Conservation (phyloP, 2,888 invertebrate species). For the Blastobasis lacticolella region DNA sequence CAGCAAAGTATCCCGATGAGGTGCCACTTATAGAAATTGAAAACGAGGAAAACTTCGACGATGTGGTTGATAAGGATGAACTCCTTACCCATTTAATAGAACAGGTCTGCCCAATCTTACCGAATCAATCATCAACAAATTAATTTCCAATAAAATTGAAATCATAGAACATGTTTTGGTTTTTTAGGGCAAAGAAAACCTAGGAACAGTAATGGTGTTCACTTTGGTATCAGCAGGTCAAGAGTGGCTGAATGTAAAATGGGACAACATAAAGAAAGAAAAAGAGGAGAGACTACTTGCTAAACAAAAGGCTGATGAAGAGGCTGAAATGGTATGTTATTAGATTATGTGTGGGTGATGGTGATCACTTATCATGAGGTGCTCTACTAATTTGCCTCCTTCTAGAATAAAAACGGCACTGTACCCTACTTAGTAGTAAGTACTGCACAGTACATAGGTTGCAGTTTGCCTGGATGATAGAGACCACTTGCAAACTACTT, state of each 20-base stretch:
- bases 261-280: constrained; percentile 84
- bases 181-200: constrained; percentile 85
- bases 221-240: constrained; percentile 94
- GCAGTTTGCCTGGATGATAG: too few relatives aligned
- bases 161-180: background rate
- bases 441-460: too few relatives aligned
- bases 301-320: constrained; percentile 84
- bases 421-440: background rate
- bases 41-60: constrained; percentile 84
- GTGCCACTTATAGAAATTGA: constrained; percentile 86
- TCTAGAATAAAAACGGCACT: background rate
- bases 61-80: constrained; percentile 77
- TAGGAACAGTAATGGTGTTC: constrained; percentile 99
- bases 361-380: constrained; percentile 2
- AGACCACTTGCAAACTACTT: too few relatives aligned
- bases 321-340: constrained; percentile 84
- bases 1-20: constrained; percentile 92
- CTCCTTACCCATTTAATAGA: constrained; percentile 79
- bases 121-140: too few relatives aligned
- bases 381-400: background rate
- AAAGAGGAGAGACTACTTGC: constrained; percentile 81
- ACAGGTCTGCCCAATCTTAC: constrained; percentile 62
- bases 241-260: constrained; percentile 91
- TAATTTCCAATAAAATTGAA: too few relatives aligned
- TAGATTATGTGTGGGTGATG: too few relatives aligned